Evolutionary conservation across 2,797 vertebrate species (phyloP), one percentile per base, ranked within the genome.

Genomic region (Nasua narica): DNA sequence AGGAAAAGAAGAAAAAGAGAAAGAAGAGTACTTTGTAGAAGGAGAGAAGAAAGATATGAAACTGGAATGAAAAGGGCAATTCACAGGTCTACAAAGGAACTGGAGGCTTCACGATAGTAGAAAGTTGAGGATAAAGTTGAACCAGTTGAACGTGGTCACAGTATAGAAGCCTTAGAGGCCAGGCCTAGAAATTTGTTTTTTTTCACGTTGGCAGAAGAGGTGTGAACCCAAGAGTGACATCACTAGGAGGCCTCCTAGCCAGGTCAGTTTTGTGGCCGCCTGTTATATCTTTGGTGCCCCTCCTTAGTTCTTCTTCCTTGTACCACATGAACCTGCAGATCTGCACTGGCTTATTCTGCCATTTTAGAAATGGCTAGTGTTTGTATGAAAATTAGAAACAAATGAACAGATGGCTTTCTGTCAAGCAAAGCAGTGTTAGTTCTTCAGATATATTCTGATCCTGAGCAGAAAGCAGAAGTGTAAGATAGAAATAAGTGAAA

Each of bases 331-430:
- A 81, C 13, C 79, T 86, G 6, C 29, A 4, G 25, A 5, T 35
- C 76, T 85, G 43, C 46, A 67, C 74, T 92, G 87, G 81, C 46
- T 85, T 76, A 87, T 43, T 81, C 10, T 40, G 13, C 9, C 13
- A 8, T 83, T 96, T 95, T 76, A n/a, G 54, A 94, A 91, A 83
- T 27, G 5, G 32, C 29, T 93, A 48, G 16, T 78, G 58, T 70
- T 87, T 97, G 69, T 77, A 46, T 95, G 60, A 87, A 97, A 97
- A 92, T 98, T 98, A 94, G 98, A 95, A 95, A 96, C 83, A 97
- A 98, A 98, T 90, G 97, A 98, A 97, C 96, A 97, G 89, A 97
- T 98, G 95, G 86, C 85, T 50, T 95, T 98, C 92, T 97, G 95
- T 96, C 85, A 97, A 91, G 83, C 50, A 95, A 76, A 65, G 32